phyloP scores from a whole-genome alignment of 1,140 invertebrate genomes.

The Cepaea nemoralis region DNA sequence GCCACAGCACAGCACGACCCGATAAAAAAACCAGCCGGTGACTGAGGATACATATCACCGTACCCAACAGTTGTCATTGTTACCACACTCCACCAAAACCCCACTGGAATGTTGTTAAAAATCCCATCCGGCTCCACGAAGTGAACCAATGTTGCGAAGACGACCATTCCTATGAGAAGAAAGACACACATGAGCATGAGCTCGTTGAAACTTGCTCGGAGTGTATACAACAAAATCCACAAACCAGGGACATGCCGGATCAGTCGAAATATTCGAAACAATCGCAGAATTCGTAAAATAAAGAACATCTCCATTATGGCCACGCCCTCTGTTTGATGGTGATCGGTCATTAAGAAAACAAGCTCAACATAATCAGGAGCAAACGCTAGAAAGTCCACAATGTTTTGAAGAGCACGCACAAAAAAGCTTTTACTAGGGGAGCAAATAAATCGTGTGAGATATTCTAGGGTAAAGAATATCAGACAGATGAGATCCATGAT shows the following conservation, averaged over 20 bases:
- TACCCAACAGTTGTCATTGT: slow-evolving; percentile 98
- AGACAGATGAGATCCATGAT: slow-evolving; percentile 66
- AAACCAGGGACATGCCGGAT: slow-evolving; percentile 98
- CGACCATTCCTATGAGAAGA: slow-evolving; percentile 66
- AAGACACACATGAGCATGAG: slow-evolving; percentile 85
- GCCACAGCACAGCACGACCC: slow-evolving; percentile 91
- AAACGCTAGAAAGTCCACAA: slow-evolving; percentile 68
- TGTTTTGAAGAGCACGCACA: slow-evolving; percentile 62
- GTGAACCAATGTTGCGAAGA: slow-evolving; percentile 66
- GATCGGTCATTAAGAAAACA: slow-evolving; percentile 55
- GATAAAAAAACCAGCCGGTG: slow-evolving; percentile 83
- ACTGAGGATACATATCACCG: slow-evolving; percentile 86
- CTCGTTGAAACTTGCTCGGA: slow-evolving; percentile 98
- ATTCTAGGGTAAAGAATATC: slow-evolving; percentile 67
- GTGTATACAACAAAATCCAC: slow-evolving; percentile 96
- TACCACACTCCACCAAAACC: slow-evolving; percentile 98
- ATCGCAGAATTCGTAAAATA: slow-evolving; percentile 98
- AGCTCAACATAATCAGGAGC: slow-evolving; percentile 64
- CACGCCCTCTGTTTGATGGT: slow-evolving; percentile 49
- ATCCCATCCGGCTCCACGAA: slow-evolving; percentile 74
- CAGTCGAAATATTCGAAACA: slow-evolving; percentile 96
- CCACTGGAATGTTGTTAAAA: slow-evolving; percentile 96
- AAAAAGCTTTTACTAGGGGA: slow-evolving; percentile 65
- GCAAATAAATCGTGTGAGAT: slow-evolving; percentile 60
- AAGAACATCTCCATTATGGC: slow-evolving; percentile 65